Evolutionary conservation across 2,113 vertebrate genomes (phyloP).

Genomic region (Nothocercus julius): DNA sequence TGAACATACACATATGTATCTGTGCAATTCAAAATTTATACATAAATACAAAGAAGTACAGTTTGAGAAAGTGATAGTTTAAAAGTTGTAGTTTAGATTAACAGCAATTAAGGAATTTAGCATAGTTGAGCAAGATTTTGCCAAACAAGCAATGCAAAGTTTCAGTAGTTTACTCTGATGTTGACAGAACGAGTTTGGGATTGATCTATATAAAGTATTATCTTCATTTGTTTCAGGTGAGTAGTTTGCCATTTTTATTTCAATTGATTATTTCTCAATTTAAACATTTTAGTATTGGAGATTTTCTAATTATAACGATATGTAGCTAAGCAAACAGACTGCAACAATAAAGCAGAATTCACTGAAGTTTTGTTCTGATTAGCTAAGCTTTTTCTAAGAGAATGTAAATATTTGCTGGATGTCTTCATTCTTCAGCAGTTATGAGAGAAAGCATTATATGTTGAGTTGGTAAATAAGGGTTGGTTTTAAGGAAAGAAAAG

Average conservation of each 20-base stretch:
- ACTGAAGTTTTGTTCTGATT: not conserved
- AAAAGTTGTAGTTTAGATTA: not conserved
- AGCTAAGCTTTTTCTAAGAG: not conserved
- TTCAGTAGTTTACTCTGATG: not conserved
- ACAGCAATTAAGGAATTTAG: not conserved
- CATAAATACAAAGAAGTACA: not conserved
- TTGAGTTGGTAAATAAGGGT: not conserved
- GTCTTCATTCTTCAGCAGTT: not conserved
- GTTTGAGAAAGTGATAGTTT: not conserved
- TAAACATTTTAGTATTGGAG: not conserved
- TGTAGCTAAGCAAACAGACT: not conserved
- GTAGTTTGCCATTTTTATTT: not conserved
- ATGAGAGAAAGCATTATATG: not conserved
- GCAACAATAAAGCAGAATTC: not conserved
- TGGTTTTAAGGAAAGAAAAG: not conserved
- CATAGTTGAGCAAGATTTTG: slow-evolving; percentile 2
- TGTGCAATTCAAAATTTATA: not conserved
- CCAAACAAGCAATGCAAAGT: not conserved
- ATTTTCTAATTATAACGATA: not conserved
- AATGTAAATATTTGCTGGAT: not conserved
- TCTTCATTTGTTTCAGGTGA: not conserved
- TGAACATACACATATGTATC: not conserved
- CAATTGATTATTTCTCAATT: not conserved
- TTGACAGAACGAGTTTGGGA: not conserved
- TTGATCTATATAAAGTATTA: not conserved